phyloP scores from a whole-genome alignment of 2,797 vertebrate species.

The Lepilemur ruficaudatus region DNA sequence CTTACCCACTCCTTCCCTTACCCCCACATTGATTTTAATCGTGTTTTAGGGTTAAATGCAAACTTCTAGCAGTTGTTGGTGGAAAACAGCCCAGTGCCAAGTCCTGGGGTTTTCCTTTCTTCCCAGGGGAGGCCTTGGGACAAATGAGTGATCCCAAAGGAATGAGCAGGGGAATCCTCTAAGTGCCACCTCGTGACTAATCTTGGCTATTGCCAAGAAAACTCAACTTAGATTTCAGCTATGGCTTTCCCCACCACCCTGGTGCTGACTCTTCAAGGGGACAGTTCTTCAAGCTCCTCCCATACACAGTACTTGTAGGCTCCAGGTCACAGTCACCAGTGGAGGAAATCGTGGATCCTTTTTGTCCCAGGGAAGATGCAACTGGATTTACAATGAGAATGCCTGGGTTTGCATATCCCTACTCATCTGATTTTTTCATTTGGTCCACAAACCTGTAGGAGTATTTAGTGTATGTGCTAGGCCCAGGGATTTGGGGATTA shows the following conservation, averaged over 20 bases:
- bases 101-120: constrained; percentile 54
- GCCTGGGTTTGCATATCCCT: too few relatives aligned
- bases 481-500: neutral
- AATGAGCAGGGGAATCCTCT: constrained; percentile 69
- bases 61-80: neutral
- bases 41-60: constrained; percentile 5
- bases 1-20: too few relatives aligned
- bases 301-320: neutral
- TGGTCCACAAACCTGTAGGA: neutral
- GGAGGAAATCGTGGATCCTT: neutral
- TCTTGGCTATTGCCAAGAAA: constrained; percentile 25
- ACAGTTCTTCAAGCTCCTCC: neutral
- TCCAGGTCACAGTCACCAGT: neutral
- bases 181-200: constrained; percentile 2
- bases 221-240: neutral
- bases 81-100: neutral
- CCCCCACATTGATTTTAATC: neutral
- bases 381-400: neutral
- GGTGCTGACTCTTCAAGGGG: neutral
- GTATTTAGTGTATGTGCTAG: neutral
- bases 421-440: neutral
- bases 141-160: constrained; percentile 61
- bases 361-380: neutral
- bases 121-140: constrained; percentile 46
- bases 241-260: neutral